These are phyloP conservation scores for Rhinichthys klamathensis DNA, from an alignment of 2,113 vertebrate genomes.

Conservation along the genomic window DNA sequence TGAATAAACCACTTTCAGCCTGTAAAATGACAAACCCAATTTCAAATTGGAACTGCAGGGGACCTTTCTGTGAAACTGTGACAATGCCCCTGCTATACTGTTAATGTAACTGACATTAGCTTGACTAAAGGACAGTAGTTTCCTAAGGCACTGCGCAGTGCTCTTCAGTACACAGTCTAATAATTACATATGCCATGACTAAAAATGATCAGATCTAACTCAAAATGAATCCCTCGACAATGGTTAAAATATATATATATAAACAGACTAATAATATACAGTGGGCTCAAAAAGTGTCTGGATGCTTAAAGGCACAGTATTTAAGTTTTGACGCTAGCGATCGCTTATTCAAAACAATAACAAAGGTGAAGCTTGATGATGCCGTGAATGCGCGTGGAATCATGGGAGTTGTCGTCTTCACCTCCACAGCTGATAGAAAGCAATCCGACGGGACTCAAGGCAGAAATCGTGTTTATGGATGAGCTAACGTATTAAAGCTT, in stretches of 20 bases:
- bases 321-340: too few relatives aligned
- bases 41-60: neutral
- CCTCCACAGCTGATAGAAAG: too few relatives aligned
- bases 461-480: too few relatives aligned
- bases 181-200: neutral
- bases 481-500: too few relatives aligned
- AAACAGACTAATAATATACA: neutral
- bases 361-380: too few relatives aligned
- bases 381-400: too few relatives aligned
- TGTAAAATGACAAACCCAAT: conserved; percentile 4
- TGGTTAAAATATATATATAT: neutral
- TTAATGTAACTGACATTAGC: conserved; percentile 18
- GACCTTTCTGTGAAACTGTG: neutral
- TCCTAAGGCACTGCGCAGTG: conserved; percentile 2
- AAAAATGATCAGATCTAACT: neutral
- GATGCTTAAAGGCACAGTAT: too few relatives aligned
- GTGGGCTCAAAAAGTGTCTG: neutral
- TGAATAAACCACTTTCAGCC: conserved; percentile 11
- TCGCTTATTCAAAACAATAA: too few relatives aligned
- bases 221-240: neutral
- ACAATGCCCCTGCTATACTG: neutral
- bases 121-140: neutral
- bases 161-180: neutral
- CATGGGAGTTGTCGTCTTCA: too few relatives aligned
- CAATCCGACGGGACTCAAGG: too few relatives aligned